These are phyloP conservation scores for Eulemur rufifrons DNA, from an alignment of 2,113 vertebrate species.

Conservation along the genomic window DNA sequence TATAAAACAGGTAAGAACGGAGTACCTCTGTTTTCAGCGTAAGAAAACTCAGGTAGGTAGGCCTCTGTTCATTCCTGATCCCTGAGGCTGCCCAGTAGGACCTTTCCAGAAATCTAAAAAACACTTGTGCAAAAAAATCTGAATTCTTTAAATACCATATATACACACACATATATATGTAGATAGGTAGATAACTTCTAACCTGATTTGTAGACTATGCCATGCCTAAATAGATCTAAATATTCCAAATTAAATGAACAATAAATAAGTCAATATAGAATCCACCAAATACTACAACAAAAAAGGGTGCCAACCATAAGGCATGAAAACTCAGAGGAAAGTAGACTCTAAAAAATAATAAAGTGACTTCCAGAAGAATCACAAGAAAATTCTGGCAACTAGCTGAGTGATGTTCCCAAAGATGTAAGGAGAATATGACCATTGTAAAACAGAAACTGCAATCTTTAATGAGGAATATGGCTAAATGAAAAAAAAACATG, in stretches of 20 bases:
- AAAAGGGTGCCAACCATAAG: neutral
- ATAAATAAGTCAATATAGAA: neutral
- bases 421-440: neutral
- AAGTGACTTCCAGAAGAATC: neutral
- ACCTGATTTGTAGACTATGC: neutral
- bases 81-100: neutral
- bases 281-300: neutral
- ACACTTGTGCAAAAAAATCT: neutral
- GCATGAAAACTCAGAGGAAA: neutral
- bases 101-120: constrained; percentile 36
- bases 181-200: neutral
- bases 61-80: neutral
- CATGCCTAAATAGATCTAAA: neutral
- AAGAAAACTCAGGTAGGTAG: neutral
- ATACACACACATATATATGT: neutral
- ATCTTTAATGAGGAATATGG: neutral
- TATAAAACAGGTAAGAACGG: neutral
- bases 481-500: neutral
- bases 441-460: neutral
- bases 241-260: constrained; percentile 24
- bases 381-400: neutral
- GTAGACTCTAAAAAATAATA: neutral
- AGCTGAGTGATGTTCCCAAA: neutral
- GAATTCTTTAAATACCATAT: neutral
- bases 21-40: neutral